phyloP scores from a whole-genome alignment of 2,888 invertebrate species.

The Acanthacorydalis orientalis region DNA sequence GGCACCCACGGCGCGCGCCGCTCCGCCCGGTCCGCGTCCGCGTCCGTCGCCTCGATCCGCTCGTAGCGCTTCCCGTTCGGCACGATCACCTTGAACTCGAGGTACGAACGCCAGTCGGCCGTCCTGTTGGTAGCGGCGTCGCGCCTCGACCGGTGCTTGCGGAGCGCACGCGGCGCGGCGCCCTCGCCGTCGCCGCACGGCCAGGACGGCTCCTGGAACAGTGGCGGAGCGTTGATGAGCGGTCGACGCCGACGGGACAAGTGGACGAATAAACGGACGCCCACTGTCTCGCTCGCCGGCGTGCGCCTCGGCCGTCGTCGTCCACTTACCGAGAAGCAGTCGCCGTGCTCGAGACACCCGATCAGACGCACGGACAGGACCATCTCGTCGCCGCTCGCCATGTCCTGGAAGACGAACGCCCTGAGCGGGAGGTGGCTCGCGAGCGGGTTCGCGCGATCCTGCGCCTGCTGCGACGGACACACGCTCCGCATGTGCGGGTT shows the following conservation, averaged over 20 bases:
- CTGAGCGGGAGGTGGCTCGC: slow-evolving; percentile 29
- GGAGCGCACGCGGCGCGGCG: neutral
- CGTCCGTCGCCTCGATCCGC: too few species aligned
- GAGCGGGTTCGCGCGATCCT: slow-evolving; percentile 23
- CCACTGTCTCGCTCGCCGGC: too few species aligned
- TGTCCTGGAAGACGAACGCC: slow-evolving; percentile 40
- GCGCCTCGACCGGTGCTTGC: neutral
- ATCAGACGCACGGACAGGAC: slow-evolving; percentile 34
- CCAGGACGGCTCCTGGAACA: neutral
- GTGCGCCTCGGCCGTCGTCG: too few species aligned
- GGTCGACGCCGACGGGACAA: too few species aligned
- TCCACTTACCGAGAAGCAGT: slow-evolving; percentile 24
- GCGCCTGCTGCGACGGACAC: slow-evolving; percentile 26
- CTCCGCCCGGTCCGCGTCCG: too few species aligned
- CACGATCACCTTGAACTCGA: neutral
- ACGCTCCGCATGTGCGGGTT: slow-evolving; percentile 28
- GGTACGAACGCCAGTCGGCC: neutral
- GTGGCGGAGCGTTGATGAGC: too few species aligned
- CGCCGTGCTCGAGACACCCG: slow-evolving; percentile 34
- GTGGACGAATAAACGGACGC: too few species aligned
- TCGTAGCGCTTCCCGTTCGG: neutral
- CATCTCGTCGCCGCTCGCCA: slow-evolving; percentile 37
- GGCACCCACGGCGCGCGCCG: too few species aligned
- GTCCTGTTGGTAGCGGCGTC: neutral
- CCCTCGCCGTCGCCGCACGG: neutral